A percentile compares a stretch with the other conserved stretches of the same genome.
phyloP scores from a whole-genome alignment of 1,140 invertebrate species.

The Drosophila kikkawai region DNA sequence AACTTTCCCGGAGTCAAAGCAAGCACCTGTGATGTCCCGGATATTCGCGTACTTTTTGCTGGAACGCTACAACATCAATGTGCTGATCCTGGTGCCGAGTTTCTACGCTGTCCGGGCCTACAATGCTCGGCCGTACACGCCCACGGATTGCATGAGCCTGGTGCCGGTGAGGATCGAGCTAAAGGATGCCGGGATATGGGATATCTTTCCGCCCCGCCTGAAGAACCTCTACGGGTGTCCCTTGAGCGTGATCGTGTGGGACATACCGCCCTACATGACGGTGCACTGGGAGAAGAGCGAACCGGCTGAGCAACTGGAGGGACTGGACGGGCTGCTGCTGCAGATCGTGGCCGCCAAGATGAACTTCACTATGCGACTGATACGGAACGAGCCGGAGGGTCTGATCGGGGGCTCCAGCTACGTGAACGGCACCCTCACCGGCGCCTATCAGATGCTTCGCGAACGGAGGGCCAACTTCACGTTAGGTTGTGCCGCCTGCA shows the following conservation, averaged over 20 bases:
- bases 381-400: constrained; percentile 47
- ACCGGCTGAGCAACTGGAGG: constrained; percentile 13
- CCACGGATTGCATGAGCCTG: constrained; percentile 5
- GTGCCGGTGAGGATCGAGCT: constrained; percentile 18
- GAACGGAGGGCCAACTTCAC: constrained; percentile 53
- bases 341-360: constrained; percentile 36
- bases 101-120: background rate
- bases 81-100: constrained; percentile 33
- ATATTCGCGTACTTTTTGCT: constrained; percentile 55
- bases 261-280: constrained; percentile 52
- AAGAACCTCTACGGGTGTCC: constrained; percentile 55
- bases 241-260: constrained; percentile 55
- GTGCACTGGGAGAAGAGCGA: background rate
- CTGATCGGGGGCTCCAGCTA: constrained; percentile 51
- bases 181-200: background rate
- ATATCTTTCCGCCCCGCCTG: constrained; percentile 54
- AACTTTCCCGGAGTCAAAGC: background rate
- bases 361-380: constrained; percentile 48
- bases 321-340: constrained; percentile 54
- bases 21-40: constrained; percentile 21
- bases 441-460: constrained; percentile 53
- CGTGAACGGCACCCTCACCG: constrained; percentile 63
- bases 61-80: constrained; percentile 50
- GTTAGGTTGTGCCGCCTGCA: constrained; percentile 55
- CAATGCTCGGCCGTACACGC: constrained; percentile 43